These are phyloP conservation scores for Pipra filicauda DNA, from an alignment of 2,113 vertebrate genomes.

Conservation along the genomic window DNA sequence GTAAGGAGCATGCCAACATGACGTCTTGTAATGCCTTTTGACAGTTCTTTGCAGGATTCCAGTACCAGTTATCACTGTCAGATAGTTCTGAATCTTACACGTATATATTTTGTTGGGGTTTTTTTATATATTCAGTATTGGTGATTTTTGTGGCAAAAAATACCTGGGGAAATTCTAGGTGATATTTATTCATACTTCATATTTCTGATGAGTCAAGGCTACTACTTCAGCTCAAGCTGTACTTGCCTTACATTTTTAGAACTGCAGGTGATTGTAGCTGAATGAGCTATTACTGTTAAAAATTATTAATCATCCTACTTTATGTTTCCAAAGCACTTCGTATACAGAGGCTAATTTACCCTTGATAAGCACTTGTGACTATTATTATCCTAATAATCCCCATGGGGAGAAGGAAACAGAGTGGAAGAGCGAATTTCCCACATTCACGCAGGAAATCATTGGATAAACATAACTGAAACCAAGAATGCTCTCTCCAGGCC, in stretches of 20 bases:
- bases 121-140: background rate
- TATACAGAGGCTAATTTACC: background rate
- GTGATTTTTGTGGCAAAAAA: background rate
- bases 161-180: background rate
- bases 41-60: background rate
- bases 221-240: background rate
- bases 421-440: slow-evolving; percentile 1
- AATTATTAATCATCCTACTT: background rate
- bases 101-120: background rate
- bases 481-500: background rate
- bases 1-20: background rate
- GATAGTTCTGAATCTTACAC: background rate
- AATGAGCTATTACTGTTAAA: background rate
- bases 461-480: background rate
- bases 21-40: background rate
- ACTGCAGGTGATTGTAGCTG: background rate
- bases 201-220: background rate
- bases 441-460: background rate
- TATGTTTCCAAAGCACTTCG: background rate
- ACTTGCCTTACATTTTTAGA: background rate
- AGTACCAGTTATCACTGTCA: background rate
- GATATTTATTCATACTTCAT: background rate
- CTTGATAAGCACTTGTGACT: background rate
- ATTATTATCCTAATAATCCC: background rate
- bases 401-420: background rate